A percentile compares a stretch with the other conserved stretches of the same genome.
phyloP scores from a whole-genome alignment of 2,888 invertebrate species.

The Dynastes tityus region DNA sequence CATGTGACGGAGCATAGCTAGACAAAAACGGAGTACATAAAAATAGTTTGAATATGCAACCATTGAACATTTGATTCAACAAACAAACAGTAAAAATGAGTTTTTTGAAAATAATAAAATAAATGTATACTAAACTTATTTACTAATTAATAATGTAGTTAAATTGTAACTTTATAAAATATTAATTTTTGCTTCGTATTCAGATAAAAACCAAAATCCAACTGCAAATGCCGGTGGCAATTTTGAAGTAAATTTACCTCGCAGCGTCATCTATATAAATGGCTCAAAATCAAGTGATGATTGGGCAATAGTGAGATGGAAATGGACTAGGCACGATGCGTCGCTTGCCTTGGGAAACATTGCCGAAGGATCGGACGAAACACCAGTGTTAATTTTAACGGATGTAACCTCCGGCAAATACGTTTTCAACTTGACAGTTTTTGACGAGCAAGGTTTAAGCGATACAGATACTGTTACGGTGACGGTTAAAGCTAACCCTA shows the following conservation, averaged over 20 bases:
- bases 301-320: conserved; percentile 87
- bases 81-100: too few relatives aligned
- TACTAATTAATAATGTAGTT: too few relatives aligned
- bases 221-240: conserved; percentile 92
- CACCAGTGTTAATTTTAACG: conserved; percentile 85
- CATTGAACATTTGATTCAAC: too few relatives aligned
- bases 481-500: conserved; percentile 85
- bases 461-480: conserved; percentile 88
- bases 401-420: conserved; percentile 91
- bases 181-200: conserved; percentile 51
- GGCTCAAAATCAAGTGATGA: conserved; percentile 91
- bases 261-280: conserved; percentile 84
- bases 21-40: too few relatives aligned
- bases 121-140: too few relatives aligned
- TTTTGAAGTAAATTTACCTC: conserved; percentile 83
- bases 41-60: too few relatives aligned
- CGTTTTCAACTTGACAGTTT: conserved; percentile 90
- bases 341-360: conserved; percentile 89
- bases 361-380: conserved; percentile 80
- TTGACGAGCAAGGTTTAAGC: conserved; percentile 90
- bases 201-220: conserved; percentile 92
- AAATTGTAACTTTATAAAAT: too few relatives aligned
- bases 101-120: too few relatives aligned
- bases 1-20: too few relatives aligned
- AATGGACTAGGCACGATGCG: conserved; percentile 85